Percentiles rank a stretch among this genome's conserved stretches.
phyloP scores from a whole-genome alignment of 2,888 invertebrate species.

The Acanthosepion pharaonis region DNA sequence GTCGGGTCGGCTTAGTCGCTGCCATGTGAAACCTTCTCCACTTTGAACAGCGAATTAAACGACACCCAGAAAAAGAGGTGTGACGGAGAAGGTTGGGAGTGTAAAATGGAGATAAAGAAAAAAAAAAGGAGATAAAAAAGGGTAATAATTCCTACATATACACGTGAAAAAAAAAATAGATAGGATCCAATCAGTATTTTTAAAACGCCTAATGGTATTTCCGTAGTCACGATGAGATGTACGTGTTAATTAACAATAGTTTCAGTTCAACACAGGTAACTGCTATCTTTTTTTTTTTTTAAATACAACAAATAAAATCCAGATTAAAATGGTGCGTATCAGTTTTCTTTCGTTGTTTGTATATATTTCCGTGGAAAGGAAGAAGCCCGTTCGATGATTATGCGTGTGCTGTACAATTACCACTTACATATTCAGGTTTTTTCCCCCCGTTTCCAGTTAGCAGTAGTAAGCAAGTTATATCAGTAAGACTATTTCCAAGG shows the following conservation, averaged over 20 bases:
- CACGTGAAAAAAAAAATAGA: too few species aligned
- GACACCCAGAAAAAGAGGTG: neutral
- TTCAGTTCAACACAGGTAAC: too few species aligned
- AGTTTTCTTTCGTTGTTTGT: neutral
- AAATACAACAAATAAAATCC: too few species aligned
- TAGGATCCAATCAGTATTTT: too few species aligned
- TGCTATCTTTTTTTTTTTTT: too few species aligned
- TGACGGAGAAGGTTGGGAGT: neutral
- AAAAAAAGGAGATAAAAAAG: too few species aligned
- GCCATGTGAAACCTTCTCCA: conserved; percentile 42
- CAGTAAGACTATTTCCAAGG: neutral
- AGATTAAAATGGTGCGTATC: too few species aligned
- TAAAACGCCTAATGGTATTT: too few species aligned
- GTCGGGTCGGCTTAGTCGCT: conserved; percentile 37
- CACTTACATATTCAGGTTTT: neutral
- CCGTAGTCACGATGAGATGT: too few species aligned
- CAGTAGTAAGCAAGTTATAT: too few species aligned
- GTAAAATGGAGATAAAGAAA: neutral
- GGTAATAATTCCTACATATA: too few species aligned
- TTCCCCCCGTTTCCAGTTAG: neutral
- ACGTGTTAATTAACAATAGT: too few species aligned
- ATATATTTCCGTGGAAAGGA: neutral
- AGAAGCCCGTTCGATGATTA: neutral
- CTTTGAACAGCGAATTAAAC: conserved; percentile 22
- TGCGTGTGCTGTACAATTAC: neutral